Evolutionary conservation across 2,113 vertebrate genomes (phyloP), one percentile per base, ranked within the genome.

Genomic region (Larimichthys crocea): DNA sequence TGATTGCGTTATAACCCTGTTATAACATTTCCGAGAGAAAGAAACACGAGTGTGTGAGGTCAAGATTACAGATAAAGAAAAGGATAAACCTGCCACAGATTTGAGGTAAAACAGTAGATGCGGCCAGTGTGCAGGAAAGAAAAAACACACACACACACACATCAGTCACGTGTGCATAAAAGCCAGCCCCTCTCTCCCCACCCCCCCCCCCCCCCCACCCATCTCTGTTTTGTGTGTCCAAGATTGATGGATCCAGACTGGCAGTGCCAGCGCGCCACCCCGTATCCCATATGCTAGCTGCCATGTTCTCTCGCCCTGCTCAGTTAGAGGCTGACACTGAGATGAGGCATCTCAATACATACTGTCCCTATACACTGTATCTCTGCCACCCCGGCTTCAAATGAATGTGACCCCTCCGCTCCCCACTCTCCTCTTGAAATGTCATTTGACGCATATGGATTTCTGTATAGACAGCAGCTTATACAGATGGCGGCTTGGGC

Each of bases 241-340:
- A 84, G 90, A 92, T 88, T 91, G 91, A 93, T 93, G 90, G 77
- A 92, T 91, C 14, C 77, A 78, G 88, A 76, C 79, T 89, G 91
- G 91, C 92, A 88, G 84, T 90, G 91, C 91, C 93, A 93, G 85
- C 62, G 50, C 57, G 68, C 88, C 91, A 91, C 87, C 92, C 81
- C 35, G 2, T 74, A 44, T 78, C 86, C 85, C 92, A 93, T 94
- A 92, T 93, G 92, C 78, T 93, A 50, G 79, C 91, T 93, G 91
- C 92, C 92, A 90, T 89, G 89, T 91, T 86, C 83, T 50, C 82
- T 81, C 84, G 61, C 86, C 83, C 86, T 35, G 80, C 89, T 88
- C 89, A 49, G 89, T 87, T 62, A 82, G 87, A 88, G 65, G 78
- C 86, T 73, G 85, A 88, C 86, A 89, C 85, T 35, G 65, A 88